Base-by-base conservation (phyloP, 1,140 invertebrate genomes). In the Cherax destructor region DNA sequence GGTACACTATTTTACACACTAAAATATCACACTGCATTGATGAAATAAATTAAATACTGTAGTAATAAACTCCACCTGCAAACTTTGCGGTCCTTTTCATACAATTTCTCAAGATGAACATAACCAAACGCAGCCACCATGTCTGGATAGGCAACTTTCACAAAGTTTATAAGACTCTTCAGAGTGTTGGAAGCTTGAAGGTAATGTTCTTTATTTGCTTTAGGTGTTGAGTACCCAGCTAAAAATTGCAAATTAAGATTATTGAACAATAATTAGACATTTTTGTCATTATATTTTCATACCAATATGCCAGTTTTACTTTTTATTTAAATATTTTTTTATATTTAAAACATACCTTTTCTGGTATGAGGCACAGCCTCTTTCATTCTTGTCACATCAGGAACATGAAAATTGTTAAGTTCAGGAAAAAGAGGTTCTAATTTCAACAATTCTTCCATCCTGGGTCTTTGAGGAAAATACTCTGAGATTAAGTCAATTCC, bases 91-190 rank as follows among this genome's bases (percentile, higher is more conserved):
- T 97, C 96, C 94, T 96, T 96, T 92, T 95, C 94, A 92, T 96
- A 95, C 9, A 97, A 93, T 21, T 96, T 95, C 93, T 97, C 96
- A 0, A 95, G 94, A 41, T 95, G 94, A 52, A 94, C 95, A 0
- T 94, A 93, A 41, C 95, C 95, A 30, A 95, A 94, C 1, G 95
- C 96, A 41, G 96, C 96, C 47, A 95, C 94, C 94, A 97, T 94
- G 93, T 97, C 97, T 50, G 97, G 97, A 94, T 97, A 97, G 2
- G 97, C 96, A 4, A 97, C 96, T 94, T 97, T 97, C 0, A 97
- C 96, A 94, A 97, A 97, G 13, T 95, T 95, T 77, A 96, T 95
- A 7, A 97, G 95, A 93, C 96, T 96, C 85, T 94, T 95, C 1
- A 96, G 94, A 77, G 95, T 96, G 5, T 95, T 94, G 21, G 95